Percentiles rank a stretch among this genome's conserved stretches.
phyloP scores from a whole-genome alignment of 2,888 invertebrate species.

The Drosophila meridiana region DNA sequence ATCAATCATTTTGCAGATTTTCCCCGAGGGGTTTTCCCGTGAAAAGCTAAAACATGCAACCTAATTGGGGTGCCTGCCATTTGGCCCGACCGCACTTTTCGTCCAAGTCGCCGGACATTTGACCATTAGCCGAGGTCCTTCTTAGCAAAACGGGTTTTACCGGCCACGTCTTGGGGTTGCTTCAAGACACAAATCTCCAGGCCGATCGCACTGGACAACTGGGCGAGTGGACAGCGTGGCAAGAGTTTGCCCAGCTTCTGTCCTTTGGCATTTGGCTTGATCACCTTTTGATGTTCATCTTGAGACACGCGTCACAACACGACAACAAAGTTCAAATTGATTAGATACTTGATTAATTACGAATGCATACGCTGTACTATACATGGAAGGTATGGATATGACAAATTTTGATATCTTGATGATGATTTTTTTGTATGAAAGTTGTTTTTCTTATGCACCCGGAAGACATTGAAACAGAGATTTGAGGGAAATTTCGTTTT shows the following conservation, averaged over 20 bases:
- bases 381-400: not conserved
- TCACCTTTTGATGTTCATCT: conserved; percentile 58
- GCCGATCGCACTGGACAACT: conserved; percentile 5
- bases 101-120: conserved; percentile 48
- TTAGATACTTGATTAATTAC: conserved; percentile 39
- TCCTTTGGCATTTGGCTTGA: conserved; percentile 30
- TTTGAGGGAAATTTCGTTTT: not conserved
- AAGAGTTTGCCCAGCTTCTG: conserved; percentile 26
- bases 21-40: conserved; percentile 34
- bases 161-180: conserved; percentile 48
- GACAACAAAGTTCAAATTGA: conserved; percentile 62
- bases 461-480: not conserved
- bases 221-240: conserved; percentile 1
- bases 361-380: not conserved
- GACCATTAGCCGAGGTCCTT: conserved; percentile 64
- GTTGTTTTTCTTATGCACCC: not conserved
- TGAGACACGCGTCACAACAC: conserved; percentile 43
- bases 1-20: conserved; percentile 68
- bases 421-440: too few relatives aligned
- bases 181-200: conserved; percentile 23
- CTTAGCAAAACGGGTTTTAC: conserved; percentile 57
- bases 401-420: not conserved
- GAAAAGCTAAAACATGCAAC: conserved; percentile 47
- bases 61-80: conserved; percentile 76
- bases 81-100: conserved; percentile 53